phyloP scores from a whole-genome alignment of 2,113 vertebrate species.

The Marmota monax region DNA sequence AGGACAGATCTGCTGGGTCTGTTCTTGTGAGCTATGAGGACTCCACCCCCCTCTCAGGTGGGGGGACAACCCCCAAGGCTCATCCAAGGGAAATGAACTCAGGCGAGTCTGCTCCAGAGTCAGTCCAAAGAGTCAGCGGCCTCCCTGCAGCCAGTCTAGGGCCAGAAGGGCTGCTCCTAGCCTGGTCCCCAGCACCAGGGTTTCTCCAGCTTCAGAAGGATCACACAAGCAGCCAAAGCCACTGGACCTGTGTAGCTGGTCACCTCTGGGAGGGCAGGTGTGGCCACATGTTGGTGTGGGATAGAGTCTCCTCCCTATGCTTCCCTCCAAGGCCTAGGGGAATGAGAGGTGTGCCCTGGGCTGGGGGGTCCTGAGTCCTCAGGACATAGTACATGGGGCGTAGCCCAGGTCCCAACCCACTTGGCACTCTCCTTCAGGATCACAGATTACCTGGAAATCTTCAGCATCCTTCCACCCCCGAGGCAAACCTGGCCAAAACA shows the following conservation, averaged over 20 bases:
- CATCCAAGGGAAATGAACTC: background rate
- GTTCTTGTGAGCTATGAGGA: constrained; percentile 35
- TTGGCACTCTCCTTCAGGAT: background rate
- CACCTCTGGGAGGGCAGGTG: background rate
- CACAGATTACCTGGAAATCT: background rate
- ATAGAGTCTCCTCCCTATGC: background rate
- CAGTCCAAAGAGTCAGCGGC: background rate
- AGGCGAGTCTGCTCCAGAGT: background rate
- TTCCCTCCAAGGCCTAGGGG: background rate
- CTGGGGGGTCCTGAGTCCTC: background rate
- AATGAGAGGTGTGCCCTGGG: background rate
- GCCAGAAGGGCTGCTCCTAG: background rate
- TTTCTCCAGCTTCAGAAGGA: constrained; percentile 1
- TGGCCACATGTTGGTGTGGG: background rate
- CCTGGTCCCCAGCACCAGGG: background rate
- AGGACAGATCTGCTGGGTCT: background rate
- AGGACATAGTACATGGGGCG: background rate
- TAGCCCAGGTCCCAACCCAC: background rate
- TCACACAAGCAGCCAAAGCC: background rate
- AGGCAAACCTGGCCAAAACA: background rate
- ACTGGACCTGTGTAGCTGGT: background rate
- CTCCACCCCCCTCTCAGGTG: background rate
- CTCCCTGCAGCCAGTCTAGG: background rate
- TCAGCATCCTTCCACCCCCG: background rate
- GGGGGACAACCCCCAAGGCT: background rate